Base-by-base conservation (phyloP, 1,140 invertebrate species). In the Achroia grisella region DNA sequence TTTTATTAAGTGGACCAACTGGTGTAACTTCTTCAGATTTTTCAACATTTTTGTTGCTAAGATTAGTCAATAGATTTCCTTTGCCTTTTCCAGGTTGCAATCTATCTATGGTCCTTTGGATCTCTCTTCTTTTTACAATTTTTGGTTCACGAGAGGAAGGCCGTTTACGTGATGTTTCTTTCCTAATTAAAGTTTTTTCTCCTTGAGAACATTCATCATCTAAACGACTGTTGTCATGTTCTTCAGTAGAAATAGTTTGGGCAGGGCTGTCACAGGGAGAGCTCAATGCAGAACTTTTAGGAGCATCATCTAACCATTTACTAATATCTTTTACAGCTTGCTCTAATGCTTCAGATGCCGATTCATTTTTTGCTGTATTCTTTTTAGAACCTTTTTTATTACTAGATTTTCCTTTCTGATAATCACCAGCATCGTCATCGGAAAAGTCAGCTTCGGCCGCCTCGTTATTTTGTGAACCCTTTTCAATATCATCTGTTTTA, bases 261-360 rank as follows among this genome's bases (percentile, higher is more conserved):
- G 77, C 59, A 4, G 81, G 67, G 14, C 75, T 77, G 11, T 77
- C 56, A 34, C 88, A 88, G 4, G 93, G 92, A 0, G 93, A 94
- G 74, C 92, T 93, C 54, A 90, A 90, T 61, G 91, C 91, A 0
- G 91, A 89, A 39, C 91, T 89, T 49, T 90, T 90, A 0, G 94
- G 94, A 2, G 93, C 91, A 56, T 95, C 93, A 68, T 95, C 93
- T 33, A 96, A 77, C 93, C 93, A 95, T 66, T 94, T 94, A 63
- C 93, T 95, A 13, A 96, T 94, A 70, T 95, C 94, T 88, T 95
- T 94, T 3, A 95, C 85, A 12, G 93, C 94, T 86, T 95, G 93
- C 74, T 95, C 93, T 2, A 96, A 79, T 0, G 93, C 94, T 50
- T 94, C 93, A 44, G 94, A 90, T 6, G 90, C 91, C 5, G 90